phyloP scores from a whole-genome alignment of 2,113 vertebrate genomes.

The Sialia sialis region DNA sequence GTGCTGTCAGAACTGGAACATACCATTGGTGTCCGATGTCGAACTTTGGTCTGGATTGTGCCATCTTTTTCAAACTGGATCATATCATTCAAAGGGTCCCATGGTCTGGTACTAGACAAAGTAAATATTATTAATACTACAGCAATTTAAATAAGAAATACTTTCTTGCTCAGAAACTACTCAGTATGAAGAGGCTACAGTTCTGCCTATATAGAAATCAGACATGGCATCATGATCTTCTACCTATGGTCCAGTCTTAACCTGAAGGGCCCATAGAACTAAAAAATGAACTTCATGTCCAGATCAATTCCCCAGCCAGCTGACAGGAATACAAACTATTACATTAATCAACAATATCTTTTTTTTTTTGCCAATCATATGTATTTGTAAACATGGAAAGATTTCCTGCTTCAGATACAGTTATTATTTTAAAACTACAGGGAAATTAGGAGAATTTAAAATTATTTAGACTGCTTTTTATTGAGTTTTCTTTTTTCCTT shows the following conservation, averaged over 20 bases:
- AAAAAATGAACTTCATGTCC: neutral
- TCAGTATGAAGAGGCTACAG: neutral
- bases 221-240: neutral
- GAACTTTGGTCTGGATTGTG: slow-evolving; percentile 95
- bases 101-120: slow-evolving; percentile 88
- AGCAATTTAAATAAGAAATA: neutral
- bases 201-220: neutral
- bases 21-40: slow-evolving; percentile 98
- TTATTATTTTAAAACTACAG: neutral
- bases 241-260: neutral
- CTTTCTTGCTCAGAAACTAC: neutral
- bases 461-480: neutral
- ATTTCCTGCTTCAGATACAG: neutral
- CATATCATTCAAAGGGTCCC: slow-evolving; percentile 97
- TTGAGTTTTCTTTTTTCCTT: neutral
- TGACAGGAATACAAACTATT: neutral
- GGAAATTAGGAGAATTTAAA: neutral
- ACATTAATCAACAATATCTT: neutral
- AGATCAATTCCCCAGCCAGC: neutral
- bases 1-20: slow-evolving; percentile 75
- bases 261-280: neutral
- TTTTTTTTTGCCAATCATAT: neutral
- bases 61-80: slow-evolving; percentile 98
- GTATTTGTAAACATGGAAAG: neutral
- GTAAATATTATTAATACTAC: neutral